Conservation (phyloP, 2,797 vertebrate species). For the Streptopelia turtur region DNA sequence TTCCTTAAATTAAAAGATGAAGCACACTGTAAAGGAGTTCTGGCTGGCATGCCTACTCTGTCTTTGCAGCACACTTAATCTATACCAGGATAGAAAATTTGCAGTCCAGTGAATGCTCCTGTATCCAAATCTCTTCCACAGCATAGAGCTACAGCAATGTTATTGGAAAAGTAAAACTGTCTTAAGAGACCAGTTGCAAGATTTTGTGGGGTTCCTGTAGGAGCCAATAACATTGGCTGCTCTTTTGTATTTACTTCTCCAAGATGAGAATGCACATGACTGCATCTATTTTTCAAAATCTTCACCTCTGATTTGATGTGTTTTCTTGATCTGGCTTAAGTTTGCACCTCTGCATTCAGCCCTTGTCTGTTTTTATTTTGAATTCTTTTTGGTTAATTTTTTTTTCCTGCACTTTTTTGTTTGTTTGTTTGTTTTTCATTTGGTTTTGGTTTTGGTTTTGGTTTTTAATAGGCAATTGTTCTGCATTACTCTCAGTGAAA, state of each 20-base stretch:
- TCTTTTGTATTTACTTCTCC: not conserved
- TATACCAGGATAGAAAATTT: constrained; percentile 26
- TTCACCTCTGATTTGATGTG: not conserved
- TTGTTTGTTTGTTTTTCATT: not conserved
- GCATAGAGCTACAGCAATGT: not conserved
- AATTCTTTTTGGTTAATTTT: not conserved
- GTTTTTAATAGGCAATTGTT: not conserved
- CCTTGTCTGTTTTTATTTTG: not conserved
- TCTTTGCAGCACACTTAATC: constrained; percentile 37
- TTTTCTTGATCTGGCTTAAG: not conserved
- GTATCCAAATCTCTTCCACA: constrained; percentile 6
- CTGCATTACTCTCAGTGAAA: not conserved
- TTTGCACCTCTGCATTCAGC: not conserved
- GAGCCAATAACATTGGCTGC: not conserved
- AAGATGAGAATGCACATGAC: not conserved
- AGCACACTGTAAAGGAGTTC: not conserved
- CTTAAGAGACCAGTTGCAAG: not conserved
- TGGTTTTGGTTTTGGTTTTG: not conserved
- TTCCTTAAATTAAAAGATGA: constrained; percentile 29
- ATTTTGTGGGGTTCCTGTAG: not conserved
- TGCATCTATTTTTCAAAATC: not conserved
- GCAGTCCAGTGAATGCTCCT: not conserved
- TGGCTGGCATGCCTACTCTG: not conserved
- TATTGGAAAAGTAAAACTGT: not conserved
- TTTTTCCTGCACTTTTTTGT: not conserved